Conservation (phyloP, 2,113 vertebrate species). For the Smithornis capensis region DNA sequence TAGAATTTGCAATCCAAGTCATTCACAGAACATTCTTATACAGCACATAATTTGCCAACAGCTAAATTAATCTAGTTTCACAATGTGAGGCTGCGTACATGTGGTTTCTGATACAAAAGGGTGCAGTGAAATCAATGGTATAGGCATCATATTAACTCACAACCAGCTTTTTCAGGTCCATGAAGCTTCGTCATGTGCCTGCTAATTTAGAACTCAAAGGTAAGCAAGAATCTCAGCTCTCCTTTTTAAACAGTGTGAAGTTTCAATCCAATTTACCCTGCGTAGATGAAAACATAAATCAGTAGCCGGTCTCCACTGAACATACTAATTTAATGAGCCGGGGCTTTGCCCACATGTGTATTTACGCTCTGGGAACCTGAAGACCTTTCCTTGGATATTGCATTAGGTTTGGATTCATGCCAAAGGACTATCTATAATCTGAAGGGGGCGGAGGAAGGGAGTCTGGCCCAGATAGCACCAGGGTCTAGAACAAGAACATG, state of each 20-base stretch:
- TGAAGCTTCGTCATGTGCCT: not conserved
- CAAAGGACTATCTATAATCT: not conserved
- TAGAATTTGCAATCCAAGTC: constrained; percentile 57
- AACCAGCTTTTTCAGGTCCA: constrained; percentile 24
- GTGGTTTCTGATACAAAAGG: constrained; percentile 51
- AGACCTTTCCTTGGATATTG: not conserved
- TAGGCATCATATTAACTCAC: not conserved
- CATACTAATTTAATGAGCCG: constrained; percentile 32
- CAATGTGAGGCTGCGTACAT: constrained; percentile 55
- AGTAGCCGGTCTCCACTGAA: constrained; percentile 16
- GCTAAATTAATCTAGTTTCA: constrained; percentile 72
- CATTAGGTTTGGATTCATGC: not conserved
- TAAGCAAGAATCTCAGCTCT: constrained; percentile 36
- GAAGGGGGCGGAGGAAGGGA: not conserved
- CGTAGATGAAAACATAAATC: constrained; percentile 59
- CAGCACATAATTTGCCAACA: constrained; percentile 62
- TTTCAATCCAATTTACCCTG: constrained; percentile 57
- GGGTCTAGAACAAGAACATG: not conserved
- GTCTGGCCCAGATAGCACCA: not conserved
- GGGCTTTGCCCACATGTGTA: constrained; percentile 15
- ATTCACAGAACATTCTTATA: constrained; percentile 55
- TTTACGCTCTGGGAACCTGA: not conserved
- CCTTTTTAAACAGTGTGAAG: constrained; percentile 44
- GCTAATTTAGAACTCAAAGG: constrained; percentile 42
- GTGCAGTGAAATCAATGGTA: constrained; percentile 39